phyloP scores from a whole-genome alignment of 1,140 invertebrate genomes.

The Macrosteles quadrilineatus region DNA sequence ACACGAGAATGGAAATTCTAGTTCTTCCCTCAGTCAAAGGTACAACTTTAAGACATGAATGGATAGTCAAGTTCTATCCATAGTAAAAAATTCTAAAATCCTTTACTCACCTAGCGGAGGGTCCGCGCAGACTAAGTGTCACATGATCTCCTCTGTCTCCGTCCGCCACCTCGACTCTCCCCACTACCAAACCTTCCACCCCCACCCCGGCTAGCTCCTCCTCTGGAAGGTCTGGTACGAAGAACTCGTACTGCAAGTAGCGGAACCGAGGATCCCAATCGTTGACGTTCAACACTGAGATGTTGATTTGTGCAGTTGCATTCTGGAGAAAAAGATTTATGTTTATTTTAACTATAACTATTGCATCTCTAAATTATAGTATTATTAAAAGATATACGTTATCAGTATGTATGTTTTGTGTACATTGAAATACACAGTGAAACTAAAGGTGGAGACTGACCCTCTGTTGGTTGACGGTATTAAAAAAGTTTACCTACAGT shows the following conservation, averaged over 20 bases:
- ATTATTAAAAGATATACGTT: too few relatives aligned
- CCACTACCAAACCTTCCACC: constrained; percentile 62
- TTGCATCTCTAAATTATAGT: too few relatives aligned
- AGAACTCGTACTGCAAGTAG: constrained; percentile 84
- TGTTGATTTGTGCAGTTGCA: constrained; percentile 71
- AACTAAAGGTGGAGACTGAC: too few relatives aligned
- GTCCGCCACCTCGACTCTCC: constrained; percentile 68
- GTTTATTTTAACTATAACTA: not conserved
- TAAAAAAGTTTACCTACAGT: too few relatives aligned
- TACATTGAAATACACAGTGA: too few relatives aligned
- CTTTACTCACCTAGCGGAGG: constrained; percentile 61
- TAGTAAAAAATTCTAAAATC: too few relatives aligned
- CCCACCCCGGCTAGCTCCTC: constrained; percentile 54
- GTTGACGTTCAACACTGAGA: constrained; percentile 85
- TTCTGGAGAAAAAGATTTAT: constrained; percentile 60
- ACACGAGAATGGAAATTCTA: too few relatives aligned
- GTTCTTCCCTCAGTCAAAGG: too few relatives aligned
- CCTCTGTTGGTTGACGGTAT: too few relatives aligned
- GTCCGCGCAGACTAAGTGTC: constrained; percentile 67
- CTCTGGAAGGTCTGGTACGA: constrained; percentile 55
- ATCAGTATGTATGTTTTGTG: too few relatives aligned
- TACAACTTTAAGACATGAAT: too few relatives aligned
- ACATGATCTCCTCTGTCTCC: constrained; percentile 76
- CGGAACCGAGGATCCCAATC: constrained; percentile 91
- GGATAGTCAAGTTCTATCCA: too few relatives aligned